phyloP scores from a whole-genome alignment of 2,888 invertebrate species.

The Pogonocherus hispidulus region DNA sequence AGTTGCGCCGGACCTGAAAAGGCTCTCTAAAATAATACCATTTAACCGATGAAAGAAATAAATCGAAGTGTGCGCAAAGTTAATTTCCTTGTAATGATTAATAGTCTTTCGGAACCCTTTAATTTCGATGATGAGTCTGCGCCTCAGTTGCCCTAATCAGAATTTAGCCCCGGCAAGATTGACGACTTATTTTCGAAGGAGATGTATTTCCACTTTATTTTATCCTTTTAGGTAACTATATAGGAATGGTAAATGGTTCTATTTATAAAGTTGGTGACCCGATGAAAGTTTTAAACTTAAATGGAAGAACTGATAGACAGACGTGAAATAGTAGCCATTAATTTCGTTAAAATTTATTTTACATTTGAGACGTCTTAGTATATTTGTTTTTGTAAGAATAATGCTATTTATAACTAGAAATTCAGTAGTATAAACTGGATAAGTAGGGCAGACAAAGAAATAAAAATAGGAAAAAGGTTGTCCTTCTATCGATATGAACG shows the following conservation, averaged over 20 bases:
- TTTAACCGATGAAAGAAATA: conserved; percentile 27
- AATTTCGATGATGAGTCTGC: conserved; percentile 27
- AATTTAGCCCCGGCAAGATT: conserved; percentile 19
- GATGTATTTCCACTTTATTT: conserved; percentile 7
- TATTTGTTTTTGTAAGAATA: too few species aligned
- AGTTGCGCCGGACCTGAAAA: conserved; percentile 5
- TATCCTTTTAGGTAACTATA: background rate
- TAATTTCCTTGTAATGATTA: conserved; percentile 34
- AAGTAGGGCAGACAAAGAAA: too few species aligned
- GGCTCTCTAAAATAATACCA: conserved; percentile 22
- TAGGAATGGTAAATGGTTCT: background rate
- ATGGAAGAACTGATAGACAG: too few species aligned
- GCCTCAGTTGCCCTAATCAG: conserved; percentile 23
- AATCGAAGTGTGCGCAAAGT: conserved; percentile 31
- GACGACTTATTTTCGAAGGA: conserved; percentile 25
- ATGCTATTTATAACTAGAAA: too few species aligned
- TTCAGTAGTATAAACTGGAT: too few species aligned
- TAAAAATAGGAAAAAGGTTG: too few species aligned
- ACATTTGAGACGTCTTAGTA: too few species aligned
- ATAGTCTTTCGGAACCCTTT: conserved; percentile 26
- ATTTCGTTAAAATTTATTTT: too few species aligned
- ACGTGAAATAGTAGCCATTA: too few species aligned
- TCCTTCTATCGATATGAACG: too few species aligned
- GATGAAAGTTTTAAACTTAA: background rate
- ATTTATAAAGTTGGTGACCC: background rate